Evolutionary conservation across 2,797 vertebrate genomes (phyloP), one percentile per base, ranked within the genome.

Genomic region (Sebastes steindachneri): DNA sequence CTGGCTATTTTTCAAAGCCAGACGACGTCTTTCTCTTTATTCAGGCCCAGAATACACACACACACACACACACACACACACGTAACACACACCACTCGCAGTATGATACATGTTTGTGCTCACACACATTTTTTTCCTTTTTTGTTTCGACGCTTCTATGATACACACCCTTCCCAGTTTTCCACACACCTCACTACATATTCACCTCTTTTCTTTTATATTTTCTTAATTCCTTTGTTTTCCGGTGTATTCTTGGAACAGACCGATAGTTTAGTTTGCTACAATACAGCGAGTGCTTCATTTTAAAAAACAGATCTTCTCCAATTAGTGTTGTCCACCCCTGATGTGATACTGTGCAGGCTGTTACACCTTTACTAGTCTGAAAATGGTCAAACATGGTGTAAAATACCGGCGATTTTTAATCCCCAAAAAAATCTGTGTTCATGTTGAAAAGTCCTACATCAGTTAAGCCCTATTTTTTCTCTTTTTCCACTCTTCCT

Each of bases 1-100:
- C 90, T 93, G 92, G 93, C 91, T 89, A 94, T 95, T 95, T 93
- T 94, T 95, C 92, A 95, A 93, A 90, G 79, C 79, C 55, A 87
- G 89, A 81, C 80, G 31, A 89, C 70, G 25, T 76, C 77, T 88
- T 92, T 68, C 55, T 87, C 87, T 92, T 90, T 90, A 92, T 94
- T 89, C 88, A 73, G 81, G 55, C 79, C 75, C 33, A 73, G 64
- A 86, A 88, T 60, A 77, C 21, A 72, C 58, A 55, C 37, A 29
- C 48, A 69, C 57, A 77, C 33, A 78, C 12, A 71, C 82, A 31
- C 33, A 35, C 37, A 41, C 37, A 41, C 70, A 53, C 58, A 51
- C 37, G 8, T 26, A 78, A 29, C 48, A 70, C 58, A 77, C 35
- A 79, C 7, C 28, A 55, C 31, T 17, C 26, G 17, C 55, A 29